A percentile compares a stretch with the other conserved stretches of the same genome.
These are phyloP conservation scores for Hipposideros larvatus DNA, from an alignment of 2,797 vertebrate genomes.

Conservation along the genomic window DNA sequence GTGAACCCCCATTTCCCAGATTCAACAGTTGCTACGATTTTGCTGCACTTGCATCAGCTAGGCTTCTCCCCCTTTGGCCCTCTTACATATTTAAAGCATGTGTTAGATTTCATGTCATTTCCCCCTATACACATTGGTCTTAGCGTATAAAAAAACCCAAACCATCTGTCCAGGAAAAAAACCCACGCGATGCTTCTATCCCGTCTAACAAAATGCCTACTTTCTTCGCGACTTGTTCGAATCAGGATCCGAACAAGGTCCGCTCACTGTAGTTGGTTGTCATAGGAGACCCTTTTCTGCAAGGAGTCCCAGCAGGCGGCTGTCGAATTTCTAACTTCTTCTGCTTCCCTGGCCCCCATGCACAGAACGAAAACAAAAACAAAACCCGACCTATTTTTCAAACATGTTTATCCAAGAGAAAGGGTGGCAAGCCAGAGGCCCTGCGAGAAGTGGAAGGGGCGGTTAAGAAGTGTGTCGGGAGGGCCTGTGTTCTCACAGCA, in stretches of 20 bases:
- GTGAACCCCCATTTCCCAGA: neutral
- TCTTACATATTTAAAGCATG: neutral
- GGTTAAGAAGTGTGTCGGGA: neutral
- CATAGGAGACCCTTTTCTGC: neutral
- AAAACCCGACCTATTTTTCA: neutral
- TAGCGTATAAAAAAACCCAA: neutral
- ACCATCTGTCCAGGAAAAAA: neutral
- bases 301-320: neutral
- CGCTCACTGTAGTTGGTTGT: neutral
- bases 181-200: neutral
- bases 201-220: neutral
- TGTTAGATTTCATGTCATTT: neutral
- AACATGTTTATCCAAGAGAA: neutral
- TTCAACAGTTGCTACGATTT: neutral
- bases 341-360: neutral
- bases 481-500: slow-evolving; percentile 47
- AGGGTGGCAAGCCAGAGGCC: neutral
- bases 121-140: neutral
- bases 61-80: accelerated
- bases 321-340: neutral
- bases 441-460: accelerated
- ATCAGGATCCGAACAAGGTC: neutral
- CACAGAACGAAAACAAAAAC: slow-evolving; percentile 54
- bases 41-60: neutral
- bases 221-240: neutral